phyloP scores from a whole-genome alignment of 1,140 invertebrate species.

The Rhagoletis zephyria region DNA sequence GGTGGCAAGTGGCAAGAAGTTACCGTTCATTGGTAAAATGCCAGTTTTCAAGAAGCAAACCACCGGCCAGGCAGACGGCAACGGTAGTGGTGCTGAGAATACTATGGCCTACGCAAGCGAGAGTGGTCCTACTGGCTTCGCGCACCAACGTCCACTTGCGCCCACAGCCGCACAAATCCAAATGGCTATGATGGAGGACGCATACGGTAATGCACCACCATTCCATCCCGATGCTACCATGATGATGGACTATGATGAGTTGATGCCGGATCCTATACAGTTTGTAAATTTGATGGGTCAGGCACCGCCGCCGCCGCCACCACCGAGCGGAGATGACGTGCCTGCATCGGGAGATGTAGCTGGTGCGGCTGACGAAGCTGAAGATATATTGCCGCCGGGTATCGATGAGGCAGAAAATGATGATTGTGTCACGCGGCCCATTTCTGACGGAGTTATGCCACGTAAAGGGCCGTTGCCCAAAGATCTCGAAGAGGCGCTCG shows the following conservation, averaged over 20 bases:
- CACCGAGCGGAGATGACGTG: constrained; percentile 57
- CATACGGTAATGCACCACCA: constrained; percentile 68
- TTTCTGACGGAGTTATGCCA: constrained; percentile 55
- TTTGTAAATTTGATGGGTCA: constrained; percentile 70
- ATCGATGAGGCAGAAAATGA: constrained; percentile 70
- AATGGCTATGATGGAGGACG: constrained; percentile 73
- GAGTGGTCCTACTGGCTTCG: constrained; percentile 53
- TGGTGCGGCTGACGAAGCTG: constrained; percentile 57
- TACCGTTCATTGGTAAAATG: constrained; percentile 81
- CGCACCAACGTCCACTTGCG: constrained; percentile 60
- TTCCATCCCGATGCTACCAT: constrained; percentile 71
- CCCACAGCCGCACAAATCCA: constrained; percentile 70
- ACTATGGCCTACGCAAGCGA: background rate
- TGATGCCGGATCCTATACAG: constrained; percentile 73
- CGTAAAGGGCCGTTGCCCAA: constrained; percentile 74
- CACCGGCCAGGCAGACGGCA: constrained; percentile 40
- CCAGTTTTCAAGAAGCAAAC: constrained; percentile 80
- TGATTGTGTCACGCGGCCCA: constrained; percentile 61
- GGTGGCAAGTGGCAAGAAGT: constrained; percentile 74
- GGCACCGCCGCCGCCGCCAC: constrained; percentile 69
- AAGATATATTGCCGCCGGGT: constrained; percentile 68
- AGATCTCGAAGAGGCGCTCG: constrained; percentile 81
- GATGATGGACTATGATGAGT: constrained; percentile 72
- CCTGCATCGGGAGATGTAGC: constrained; percentile 50
- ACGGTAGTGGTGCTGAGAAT: background rate